Base-by-base conservation (phyloP, 2,797 vertebrate genomes). In the Dallia pectoralis region DNA sequence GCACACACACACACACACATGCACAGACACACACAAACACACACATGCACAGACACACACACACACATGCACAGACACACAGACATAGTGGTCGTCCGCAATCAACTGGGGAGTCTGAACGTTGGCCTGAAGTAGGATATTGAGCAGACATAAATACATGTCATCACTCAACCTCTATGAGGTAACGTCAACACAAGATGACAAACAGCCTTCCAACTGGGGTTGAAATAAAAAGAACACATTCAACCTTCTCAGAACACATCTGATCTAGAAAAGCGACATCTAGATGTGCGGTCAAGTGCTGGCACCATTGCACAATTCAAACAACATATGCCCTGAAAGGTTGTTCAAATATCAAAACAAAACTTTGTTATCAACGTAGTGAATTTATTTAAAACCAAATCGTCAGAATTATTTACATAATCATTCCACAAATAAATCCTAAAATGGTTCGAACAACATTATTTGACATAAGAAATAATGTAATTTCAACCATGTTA, bases 101-200 rank as follows among this genome's bases (percentile, higher is more conserved):
- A 44, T 61, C 68, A 75, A 30, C 62, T 33, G 27, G 16, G 15
- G 62, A 14, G 16, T 33, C 68, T 70, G 74, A 70, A 30, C 25
- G 19, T 15, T 16, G 29, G 25, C 4, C 44, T 75, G 67, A 75
- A 40, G 63, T 65, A 59, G n/a, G 25, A n/a, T 59, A 70, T 53
- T 48, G 70, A 72, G 59, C 59, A 15, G 14, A 9, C 25, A 29
- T 64, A 59, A 72, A 72, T 72, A 49, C 70, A 30, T 64, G 68
- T 75, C 68, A 70, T 32, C 68, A 27, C 67, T 25, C 19, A 33
- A 47, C 40, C 47, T 32, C 68, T 53, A 56, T 15, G 3, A 25
- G 61, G 27, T n/a, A 33, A 49, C 62, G 44, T 70, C 68, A 53
- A 70, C 32, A 56, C 15, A 30, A 3, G 16, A 61, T 66, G 67